These are phyloP conservation scores for Talpa occidentalis DNA, from an alignment of 2,113 vertebrate species.

Conservation along the genomic window DNA sequence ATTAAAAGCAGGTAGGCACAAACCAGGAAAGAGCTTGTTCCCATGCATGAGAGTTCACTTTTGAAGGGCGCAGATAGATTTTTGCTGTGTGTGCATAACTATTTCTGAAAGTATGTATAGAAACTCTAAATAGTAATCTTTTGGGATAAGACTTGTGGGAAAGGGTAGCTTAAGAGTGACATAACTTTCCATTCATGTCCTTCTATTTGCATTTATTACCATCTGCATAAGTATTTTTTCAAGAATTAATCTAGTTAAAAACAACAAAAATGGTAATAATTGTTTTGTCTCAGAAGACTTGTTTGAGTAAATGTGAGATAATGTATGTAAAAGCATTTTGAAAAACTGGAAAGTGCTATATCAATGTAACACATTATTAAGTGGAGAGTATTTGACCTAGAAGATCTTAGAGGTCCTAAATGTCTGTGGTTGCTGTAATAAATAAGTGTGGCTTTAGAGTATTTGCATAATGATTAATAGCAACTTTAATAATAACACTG, in stretches of 20 bases:
- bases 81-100: neutral
- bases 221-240: neutral
- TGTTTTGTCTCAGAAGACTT: neutral
- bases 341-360: neutral
- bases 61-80: neutral
- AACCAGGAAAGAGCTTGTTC: neutral
- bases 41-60: neutral
- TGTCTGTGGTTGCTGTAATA: neutral
- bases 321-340: neutral
- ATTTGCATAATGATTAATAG: neutral
- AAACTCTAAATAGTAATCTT: neutral
- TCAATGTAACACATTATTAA: neutral
- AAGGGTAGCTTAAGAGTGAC: neutral
- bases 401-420: neutral
- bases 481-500: neutral
- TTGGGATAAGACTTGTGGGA: neutral
- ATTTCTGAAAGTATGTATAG: neutral
- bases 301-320: neutral
- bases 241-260: neutral
- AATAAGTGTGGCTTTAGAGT: neutral
- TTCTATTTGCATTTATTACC: conserved; percentile 27
- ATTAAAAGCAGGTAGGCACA: neutral
- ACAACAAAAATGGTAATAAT: neutral
- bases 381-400: neutral
- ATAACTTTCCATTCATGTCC: neutral